These are phyloP conservation scores for Euborellia annulipes DNA, from an alignment of 1,140 invertebrate genomes.

Conservation along the genomic window DNA sequence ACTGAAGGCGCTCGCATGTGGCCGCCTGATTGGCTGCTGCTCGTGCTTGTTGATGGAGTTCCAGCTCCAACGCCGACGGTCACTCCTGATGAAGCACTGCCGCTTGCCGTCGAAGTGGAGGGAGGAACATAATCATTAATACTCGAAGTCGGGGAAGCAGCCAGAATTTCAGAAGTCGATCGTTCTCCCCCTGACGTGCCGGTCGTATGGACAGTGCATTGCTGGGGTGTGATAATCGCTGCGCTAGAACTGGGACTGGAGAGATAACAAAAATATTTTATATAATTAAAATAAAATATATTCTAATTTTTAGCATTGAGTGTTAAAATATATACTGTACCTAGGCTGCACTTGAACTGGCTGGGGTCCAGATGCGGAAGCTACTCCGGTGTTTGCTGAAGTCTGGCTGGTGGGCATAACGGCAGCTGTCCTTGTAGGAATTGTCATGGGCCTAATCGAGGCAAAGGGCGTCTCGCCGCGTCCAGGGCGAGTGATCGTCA, in stretches of 20 bases:
- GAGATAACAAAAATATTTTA: too few species aligned
- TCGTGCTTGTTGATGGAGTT: too few species aligned
- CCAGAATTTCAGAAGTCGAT: constrained; percentile 26
- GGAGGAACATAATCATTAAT: constrained; percentile 37
- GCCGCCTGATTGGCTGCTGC: too few species aligned
- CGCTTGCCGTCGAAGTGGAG: constrained; percentile 24
- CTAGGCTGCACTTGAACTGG: not conserved
- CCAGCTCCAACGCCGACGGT: too few species aligned
- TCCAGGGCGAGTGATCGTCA: constrained; percentile 40
- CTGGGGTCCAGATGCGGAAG: constrained; percentile 1
- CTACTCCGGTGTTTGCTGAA: constrained; percentile 15
- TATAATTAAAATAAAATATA: too few species aligned
- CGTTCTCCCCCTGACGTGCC: constrained; percentile 20
- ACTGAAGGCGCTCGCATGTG: too few species aligned
- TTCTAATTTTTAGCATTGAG: not conserved
- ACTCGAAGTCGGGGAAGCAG: constrained; percentile 39
- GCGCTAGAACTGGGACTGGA: constrained; percentile 27
- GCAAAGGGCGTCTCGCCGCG: constrained; percentile 64
- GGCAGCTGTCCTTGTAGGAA: constrained; percentile 51
- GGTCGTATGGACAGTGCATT: constrained; percentile 34
- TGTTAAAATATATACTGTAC: not conserved
- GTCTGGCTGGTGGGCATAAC: constrained; percentile 52
- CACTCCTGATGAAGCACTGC: too few species aligned
- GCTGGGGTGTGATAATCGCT: constrained; percentile 43
- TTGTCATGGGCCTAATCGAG: constrained; percentile 79